These are phyloP conservation scores for Lycodopsis pacificus DNA, from an alignment of 2,797 vertebrate species.

Conservation along the genomic window DNA sequence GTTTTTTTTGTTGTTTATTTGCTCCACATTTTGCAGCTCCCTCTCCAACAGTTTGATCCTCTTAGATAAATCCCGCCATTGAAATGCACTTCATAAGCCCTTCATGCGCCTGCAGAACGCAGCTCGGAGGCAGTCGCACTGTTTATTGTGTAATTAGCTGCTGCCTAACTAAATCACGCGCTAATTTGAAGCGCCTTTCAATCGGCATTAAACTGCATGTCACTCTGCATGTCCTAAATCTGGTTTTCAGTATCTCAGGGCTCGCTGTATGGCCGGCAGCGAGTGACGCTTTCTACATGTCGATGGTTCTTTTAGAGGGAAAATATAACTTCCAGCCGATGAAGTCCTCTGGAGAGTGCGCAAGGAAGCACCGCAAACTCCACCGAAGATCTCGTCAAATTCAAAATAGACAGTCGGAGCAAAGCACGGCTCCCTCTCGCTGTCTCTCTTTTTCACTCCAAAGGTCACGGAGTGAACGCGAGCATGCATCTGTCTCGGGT, in stretches of 20 bases:
- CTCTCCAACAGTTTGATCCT: constrained; percentile 8
- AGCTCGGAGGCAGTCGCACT: constrained; percentile 28
- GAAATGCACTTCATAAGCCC: neutral
- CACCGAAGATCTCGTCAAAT: constrained; percentile 36
- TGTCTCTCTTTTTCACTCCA: constrained; percentile 32
- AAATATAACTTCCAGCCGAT: neutral
- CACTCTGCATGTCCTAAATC: constrained; percentile 32
- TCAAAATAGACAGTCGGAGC: constrained; percentile 51
- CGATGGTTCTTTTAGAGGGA: neutral
- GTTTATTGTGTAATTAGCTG: constrained; percentile 53
- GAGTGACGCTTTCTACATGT: constrained; percentile 6
- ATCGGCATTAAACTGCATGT: constrained; percentile 38
- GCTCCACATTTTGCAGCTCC: neutral
- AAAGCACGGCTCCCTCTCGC: constrained; percentile 28
- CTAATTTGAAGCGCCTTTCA: constrained; percentile 37
- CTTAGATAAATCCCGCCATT: constrained; percentile 13
- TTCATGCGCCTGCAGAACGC: neutral
- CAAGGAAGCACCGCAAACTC: constrained; percentile 17
- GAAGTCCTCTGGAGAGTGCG: neutral
- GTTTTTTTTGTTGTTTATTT: neutral
- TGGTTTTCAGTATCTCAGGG: constrained; percentile 14
- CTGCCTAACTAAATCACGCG: constrained; percentile 36
- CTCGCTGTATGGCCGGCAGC: neutral
- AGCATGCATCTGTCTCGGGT: constrained; percentile 38
- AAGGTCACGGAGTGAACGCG: constrained; percentile 46